Conservation (phyloP, 2,797 vertebrate genomes). For the Poecilia gillii region DNA sequence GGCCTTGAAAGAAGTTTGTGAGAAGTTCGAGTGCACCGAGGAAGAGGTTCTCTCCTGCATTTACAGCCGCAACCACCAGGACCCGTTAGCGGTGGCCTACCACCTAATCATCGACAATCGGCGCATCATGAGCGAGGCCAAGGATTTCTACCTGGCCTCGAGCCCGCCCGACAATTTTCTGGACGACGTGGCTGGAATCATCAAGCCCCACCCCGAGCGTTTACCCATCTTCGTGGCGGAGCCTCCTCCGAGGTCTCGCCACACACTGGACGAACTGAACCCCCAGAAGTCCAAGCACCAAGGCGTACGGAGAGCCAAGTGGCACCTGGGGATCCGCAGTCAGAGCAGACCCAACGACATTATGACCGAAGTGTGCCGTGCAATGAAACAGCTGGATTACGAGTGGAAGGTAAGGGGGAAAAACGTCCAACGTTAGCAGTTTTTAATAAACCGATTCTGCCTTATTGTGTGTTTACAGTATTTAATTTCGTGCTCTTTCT, state of each 20-base stretch:
- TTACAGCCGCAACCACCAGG: slow-evolving; percentile 95
- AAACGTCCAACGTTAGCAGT: background rate
- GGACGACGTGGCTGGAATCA: slow-evolving; percentile 81
- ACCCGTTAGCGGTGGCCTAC: slow-evolving; percentile 94
- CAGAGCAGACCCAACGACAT: slow-evolving; percentile 98
- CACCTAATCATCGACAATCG: slow-evolving; percentile 99
- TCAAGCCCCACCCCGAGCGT: slow-evolving; percentile 93
- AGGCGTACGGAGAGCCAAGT: slow-evolving; percentile 95
- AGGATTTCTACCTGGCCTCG: slow-evolving; percentile 98
- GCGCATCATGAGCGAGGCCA: slow-evolving; percentile 98
- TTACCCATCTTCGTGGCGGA: slow-evolving; percentile 93
- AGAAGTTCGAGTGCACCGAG: slow-evolving; percentile 97
- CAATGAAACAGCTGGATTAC: slow-evolving; percentile 97
- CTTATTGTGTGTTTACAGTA: background rate
- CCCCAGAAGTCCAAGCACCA: slow-evolving; percentile 98
- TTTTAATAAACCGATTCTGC: background rate
- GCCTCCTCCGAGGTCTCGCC: slow-evolving; percentile 87
- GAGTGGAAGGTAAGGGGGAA: slow-evolving; percentile 94
- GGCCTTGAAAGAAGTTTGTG: slow-evolving; percentile 97
- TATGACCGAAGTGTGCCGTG: slow-evolving; percentile 97
- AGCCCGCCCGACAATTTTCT: slow-evolving; percentile 96
- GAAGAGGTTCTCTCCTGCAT: slow-evolving; percentile 96
- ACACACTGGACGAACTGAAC: slow-evolving; percentile 96
- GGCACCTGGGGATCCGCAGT: slow-evolving; percentile 97
- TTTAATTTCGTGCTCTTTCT: slow-evolving; percentile 2